Conservation (phyloP, 2,888 invertebrate species). For the Caenorhabditis sp. region DNA sequence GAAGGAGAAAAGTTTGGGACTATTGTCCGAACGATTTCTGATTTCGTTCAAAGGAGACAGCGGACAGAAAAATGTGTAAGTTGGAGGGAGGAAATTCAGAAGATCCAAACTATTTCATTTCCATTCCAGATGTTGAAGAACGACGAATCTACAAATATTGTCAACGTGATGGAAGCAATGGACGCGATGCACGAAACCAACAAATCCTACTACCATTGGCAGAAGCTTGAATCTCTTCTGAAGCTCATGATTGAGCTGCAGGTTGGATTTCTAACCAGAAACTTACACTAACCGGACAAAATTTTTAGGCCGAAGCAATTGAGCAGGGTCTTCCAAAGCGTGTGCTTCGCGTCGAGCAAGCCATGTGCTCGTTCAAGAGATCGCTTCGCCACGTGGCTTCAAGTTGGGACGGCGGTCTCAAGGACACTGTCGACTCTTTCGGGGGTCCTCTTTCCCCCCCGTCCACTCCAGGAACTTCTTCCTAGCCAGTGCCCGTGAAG, state of each 20-base stretch:
- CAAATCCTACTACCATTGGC: slow-evolving; percentile 82
- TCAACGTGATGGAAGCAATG: slow-evolving; percentile 83
- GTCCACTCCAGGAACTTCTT: slow-evolving; percentile 51
- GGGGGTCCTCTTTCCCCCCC: slow-evolving; percentile 47
- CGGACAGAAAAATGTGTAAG: slow-evolving; percentile 82
- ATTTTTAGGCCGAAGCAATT: slow-evolving; percentile 74
- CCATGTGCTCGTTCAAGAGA: slow-evolving; percentile 82
- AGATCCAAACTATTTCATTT: not conserved
- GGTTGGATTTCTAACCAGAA: slow-evolving; percentile 53
- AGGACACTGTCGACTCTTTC: slow-evolving; percentile 61
- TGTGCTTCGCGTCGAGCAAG: slow-evolving; percentile 80
- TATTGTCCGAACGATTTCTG: slow-evolving; percentile 79
- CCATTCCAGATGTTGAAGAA: slow-evolving; percentile 80
- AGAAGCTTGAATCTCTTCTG: slow-evolving; percentile 78
- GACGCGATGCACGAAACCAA: slow-evolving; percentile 83
- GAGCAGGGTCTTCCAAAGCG: slow-evolving; percentile 79
- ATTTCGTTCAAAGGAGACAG: slow-evolving; percentile 80
- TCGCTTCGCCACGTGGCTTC: slow-evolving; percentile 54
- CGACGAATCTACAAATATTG: slow-evolving; percentile 83
- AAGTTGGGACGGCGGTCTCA: slow-evolving; percentile 19
- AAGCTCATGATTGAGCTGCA: slow-evolving; percentile 80
- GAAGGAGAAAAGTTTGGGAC: slow-evolving; percentile 77
- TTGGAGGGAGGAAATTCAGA: not conserved
- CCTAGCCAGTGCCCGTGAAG: slow-evolving; percentile 34
- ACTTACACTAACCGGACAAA: not conserved